Evolutionary conservation across 2,797 vertebrate genomes (phyloP).

Genomic region (Etheostoma nigrum): DNA sequence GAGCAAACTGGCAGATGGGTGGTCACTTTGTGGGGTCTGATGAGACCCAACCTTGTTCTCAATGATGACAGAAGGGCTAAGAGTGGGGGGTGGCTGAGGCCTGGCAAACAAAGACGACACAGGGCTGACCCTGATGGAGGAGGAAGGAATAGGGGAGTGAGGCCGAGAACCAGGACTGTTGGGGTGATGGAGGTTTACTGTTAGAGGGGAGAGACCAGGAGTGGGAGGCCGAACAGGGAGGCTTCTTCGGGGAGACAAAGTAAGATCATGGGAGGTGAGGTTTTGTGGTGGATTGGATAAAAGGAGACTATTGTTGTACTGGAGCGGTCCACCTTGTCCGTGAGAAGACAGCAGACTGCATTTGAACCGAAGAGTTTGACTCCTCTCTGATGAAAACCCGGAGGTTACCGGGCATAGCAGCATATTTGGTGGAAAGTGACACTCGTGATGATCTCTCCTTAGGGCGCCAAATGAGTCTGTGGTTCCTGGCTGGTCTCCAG

Average conservation of each 20-base stretch:
- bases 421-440: conserved; percentile 48
- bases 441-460: conserved; percentile 40
- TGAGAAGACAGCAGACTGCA: conserved; percentile 37
- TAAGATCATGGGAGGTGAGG: conserved; percentile 19
- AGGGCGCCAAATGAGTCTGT: conserved; percentile 24
- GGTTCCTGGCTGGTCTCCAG: conserved; percentile 32
- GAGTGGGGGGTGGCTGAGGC: conserved; percentile 54
- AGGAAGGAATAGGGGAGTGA: conserved; percentile 56
- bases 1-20: conserved; percentile 61
- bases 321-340: conserved; percentile 25
- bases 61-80: conserved; percentile 72
- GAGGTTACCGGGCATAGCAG: conserved; percentile 40
- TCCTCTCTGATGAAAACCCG: conserved; percentile 42
- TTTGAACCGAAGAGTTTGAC: conserved; percentile 34
- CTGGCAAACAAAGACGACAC: conserved; percentile 50
- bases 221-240: conserved; percentile 75
- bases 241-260: conserved; percentile 53
- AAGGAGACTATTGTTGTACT: conserved; percentile 4
- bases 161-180: conserved; percentile 60
- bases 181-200: conserved; percentile 67
- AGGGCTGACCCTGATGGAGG: conserved; percentile 53
- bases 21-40: conserved; percentile 62
- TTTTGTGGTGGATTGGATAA: conserved; percentile 25
- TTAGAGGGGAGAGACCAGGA: conserved; percentile 77
- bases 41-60: conserved; percentile 61